Base-by-base conservation (phyloP, 2,888 invertebrate species). In the Caenorhabditis macrosperma region DNA sequence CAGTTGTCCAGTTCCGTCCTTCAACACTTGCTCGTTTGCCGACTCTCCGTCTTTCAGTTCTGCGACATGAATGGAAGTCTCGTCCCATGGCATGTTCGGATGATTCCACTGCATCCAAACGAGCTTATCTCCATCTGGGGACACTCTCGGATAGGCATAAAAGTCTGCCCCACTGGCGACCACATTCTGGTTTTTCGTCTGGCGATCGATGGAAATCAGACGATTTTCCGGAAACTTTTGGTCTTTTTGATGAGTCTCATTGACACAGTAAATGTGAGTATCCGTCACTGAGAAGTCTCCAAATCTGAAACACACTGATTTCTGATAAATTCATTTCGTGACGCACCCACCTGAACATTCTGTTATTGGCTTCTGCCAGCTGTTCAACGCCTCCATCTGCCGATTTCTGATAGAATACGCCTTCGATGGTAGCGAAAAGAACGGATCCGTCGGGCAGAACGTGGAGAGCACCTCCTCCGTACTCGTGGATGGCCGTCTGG, bases 11-110 rank as follows among this genome's bases (percentile, higher is more conserved):
- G 59, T 54, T 54, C 85, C 85, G 52, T 69, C 67, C 38, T 64
- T 74, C 48, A 85, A n/a, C 12, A 69, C 48, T 26, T 33, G 35
- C 33, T 61, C 76, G 28, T 81, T 72, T 15, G 57, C 33, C 0
- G 89, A 87, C 24, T 88, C 88, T 7, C 87, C 81, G 87, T 72
- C 66, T 38, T 80, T 69, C 46, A 83, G 28, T 48, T 90, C 89
- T 12, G 90, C 91, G 38, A 88, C 77, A 85, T 88, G 88, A 38
- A 92, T 83, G 48, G 90, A 90, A 17, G 92, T 91, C 69, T 88
- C 90, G 82, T 92, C 91, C 92, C 92, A 92, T 0, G 92, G 92
- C 92, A 92, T 92, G 82, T 92, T 92, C 4, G 91, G 91, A 83
- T 91, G 91, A 67, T 90, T 89, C 92, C 92, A 92, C 80, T 91